Conservation (phyloP, 2,797 vertebrate species). For the Brachyrhaphis roseni region DNA sequence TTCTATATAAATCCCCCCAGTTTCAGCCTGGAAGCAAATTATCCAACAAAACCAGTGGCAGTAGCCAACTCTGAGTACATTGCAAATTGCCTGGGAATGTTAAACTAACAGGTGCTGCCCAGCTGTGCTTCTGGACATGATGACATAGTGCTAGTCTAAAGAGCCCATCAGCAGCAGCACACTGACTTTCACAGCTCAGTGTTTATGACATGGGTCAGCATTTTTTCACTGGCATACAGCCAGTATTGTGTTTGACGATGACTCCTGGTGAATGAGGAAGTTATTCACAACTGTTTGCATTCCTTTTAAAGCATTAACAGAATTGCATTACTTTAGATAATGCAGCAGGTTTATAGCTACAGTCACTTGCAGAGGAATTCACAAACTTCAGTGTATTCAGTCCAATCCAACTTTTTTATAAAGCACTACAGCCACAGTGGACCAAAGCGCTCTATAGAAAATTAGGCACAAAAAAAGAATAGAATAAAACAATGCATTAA, state of each 20-base stretch:
- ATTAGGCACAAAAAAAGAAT: neutral
- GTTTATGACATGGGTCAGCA: constrained; percentile 76
- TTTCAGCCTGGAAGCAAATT: constrained; percentile 50
- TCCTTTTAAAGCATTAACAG: constrained; percentile 25
- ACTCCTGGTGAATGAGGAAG: constrained; percentile 39
- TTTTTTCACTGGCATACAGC: constrained; percentile 63
- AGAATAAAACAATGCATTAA: neutral
- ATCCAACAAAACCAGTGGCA: constrained; percentile 44
- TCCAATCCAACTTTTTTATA: neutral
- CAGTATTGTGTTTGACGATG: constrained; percentile 56
- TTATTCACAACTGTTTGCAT: constrained; percentile 32
- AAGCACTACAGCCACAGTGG: neutral
- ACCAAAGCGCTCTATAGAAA: no score
- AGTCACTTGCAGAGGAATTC: neutral
- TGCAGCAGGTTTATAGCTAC: neutral
- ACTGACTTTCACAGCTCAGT: constrained; percentile 77
- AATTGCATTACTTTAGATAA: constrained; percentile 3
- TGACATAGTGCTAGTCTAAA: constrained; percentile 67
- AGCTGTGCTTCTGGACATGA: constrained; percentile 74
- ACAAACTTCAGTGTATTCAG: neutral
- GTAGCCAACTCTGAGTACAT: constrained; percentile 50
- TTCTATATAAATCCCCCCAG: constrained; percentile 9
- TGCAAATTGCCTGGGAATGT: constrained; percentile 60
- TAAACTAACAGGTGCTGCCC: constrained; percentile 72
- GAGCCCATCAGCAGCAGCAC: constrained; percentile 74